These are phyloP conservation scores for Agriotes lineatus DNA, from an alignment of 2,888 invertebrate species.

Conservation along the genomic window DNA sequence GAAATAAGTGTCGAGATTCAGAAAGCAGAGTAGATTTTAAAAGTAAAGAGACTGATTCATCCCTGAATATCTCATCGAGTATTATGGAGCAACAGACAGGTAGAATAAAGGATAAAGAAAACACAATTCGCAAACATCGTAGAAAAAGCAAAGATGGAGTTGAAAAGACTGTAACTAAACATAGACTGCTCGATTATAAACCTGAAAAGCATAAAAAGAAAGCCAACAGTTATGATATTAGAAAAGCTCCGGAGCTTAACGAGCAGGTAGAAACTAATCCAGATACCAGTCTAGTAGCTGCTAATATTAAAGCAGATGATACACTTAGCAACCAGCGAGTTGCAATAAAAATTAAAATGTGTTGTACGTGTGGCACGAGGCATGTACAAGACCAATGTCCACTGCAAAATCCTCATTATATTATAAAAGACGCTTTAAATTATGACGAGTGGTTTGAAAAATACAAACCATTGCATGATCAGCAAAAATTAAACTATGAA, in stretches of 20 bases:
- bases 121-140: constrained; percentile 37
- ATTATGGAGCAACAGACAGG: not conserved
- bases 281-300: constrained; percentile 37
- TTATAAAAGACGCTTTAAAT: constrained; percentile 68
- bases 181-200: constrained; percentile 35
- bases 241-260: constrained; percentile 69
- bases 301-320: constrained; percentile 40
- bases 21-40: not conserved
- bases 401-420: constrained; percentile 68
- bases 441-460: constrained; percentile 68
- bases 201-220: constrained; percentile 57
- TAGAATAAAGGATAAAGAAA: constrained; percentile 30
- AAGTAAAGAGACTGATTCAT: not conserved
- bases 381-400: constrained; percentile 76
- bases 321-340: constrained; percentile 56
- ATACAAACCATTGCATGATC: constrained; percentile 63
- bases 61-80: too few relatives aligned
- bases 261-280: constrained; percentile 43
- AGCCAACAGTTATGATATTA: constrained; percentile 66
- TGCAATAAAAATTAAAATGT: constrained; percentile 71
- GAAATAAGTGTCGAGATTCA: too few relatives aligned
- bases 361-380: constrained; percentile 72
- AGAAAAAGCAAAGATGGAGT: constrained; percentile 40
- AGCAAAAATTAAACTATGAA: constrained; percentile 65
- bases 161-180: constrained; percentile 29